Evolutionary conservation across 2,888 invertebrate genomes (phyloP), one percentile per base, ranked within the genome.

Genomic region (Caenorhabditis parvicauda): DNA sequence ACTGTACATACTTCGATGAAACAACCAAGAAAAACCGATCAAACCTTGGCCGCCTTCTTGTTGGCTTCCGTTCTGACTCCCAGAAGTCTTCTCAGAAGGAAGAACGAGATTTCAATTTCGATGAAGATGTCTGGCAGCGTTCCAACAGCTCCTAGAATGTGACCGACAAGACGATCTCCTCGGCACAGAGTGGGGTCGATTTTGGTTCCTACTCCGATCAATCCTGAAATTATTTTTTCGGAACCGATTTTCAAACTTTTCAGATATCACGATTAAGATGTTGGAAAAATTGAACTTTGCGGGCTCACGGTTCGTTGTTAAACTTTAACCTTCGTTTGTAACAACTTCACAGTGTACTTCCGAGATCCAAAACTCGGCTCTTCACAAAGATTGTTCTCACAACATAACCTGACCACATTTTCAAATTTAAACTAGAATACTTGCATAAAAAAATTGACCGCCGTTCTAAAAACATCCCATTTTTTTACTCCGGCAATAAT

Each of bases 61-160:
- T 96, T 96, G 17, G 95, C 98, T 83, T 99, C 98, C 0, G 92
- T 96, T 81, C 95, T 89, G 2, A 99, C 98, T 45, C 98, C 98
- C 42, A 98, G 87, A 67, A 98, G 86, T 74, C 98, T 88, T 82
- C 96, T 90, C 64, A 99, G 86, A 67, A 99, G 86, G 84, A 93
- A 95, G 84, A 95, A 99, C 19, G 93, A 93, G 81, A 98, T 92
- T 86, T 98, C 96, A 68, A 98, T 87, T 84, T 72, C 68, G 28
- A 66, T 63, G 49, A 64, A 63, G 84, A 98, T 98, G 73, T 92
- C 91, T 0, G 98, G 98, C 72, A 98, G 83, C 48, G 93, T 90
- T 24, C 93, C 95, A 22, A 98, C 94, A 12, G 95, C 94, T 17
- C 98, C 98, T 49, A 95, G 86, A 58, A 80, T 76, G 53, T 95